Percentiles rank a stretch among this genome's conserved stretches.
phyloP scores from a whole-genome alignment of 1,140 invertebrate species.

The Hestina assimilis region DNA sequence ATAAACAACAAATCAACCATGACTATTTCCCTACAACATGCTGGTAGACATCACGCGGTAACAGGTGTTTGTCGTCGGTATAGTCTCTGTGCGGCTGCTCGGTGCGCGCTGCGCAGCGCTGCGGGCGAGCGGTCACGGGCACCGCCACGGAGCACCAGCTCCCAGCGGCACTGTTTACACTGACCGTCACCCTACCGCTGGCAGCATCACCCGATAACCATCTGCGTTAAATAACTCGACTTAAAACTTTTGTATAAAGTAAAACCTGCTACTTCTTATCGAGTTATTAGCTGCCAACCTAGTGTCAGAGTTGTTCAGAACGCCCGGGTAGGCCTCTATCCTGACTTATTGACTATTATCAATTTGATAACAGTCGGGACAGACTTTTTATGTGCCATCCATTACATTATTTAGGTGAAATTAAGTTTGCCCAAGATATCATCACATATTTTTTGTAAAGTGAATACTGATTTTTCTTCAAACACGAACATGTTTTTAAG shows the following conservation, averaged over 20 bases:
- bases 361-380: no score
- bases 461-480: no score
- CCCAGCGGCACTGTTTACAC: neutral
- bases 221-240: neutral
- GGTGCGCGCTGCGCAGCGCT: neutral
- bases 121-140: neutral
- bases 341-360: no score
- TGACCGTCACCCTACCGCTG: neutral
- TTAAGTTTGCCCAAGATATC: no score
- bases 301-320: neutral
- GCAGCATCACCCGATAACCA: neutral
- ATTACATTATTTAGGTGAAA: no score
- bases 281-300: neutral
- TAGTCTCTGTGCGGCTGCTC: neutral
- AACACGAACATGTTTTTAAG: no score
- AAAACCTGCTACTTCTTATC: neutral
- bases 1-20: no score
- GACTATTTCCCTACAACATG: no score
- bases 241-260: neutral
- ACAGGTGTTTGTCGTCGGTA: constrained; percentile 1
- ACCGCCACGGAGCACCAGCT: neutral
- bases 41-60: no score
- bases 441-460: no score
- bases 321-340: no score
- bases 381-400: no score